phyloP scores from a whole-genome alignment of 2,113 vertebrate genomes.

The Empidonax alnorum region DNA sequence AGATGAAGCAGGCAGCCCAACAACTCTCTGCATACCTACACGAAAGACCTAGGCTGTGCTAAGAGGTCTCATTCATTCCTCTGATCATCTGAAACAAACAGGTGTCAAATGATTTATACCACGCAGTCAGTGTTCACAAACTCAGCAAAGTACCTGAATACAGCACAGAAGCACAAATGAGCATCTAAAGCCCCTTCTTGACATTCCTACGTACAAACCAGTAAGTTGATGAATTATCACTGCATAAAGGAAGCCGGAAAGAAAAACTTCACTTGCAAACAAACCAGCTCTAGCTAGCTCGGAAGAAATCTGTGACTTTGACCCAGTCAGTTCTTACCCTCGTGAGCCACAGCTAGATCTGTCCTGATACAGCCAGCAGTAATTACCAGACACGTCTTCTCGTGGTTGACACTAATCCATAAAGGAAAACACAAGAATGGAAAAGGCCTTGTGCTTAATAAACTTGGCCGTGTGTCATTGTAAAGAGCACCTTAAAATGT shows the following conservation, averaged over 20 bases:
- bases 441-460: background rate
- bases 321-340: background rate
- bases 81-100: constrained; percentile 30
- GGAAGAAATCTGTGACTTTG: background rate
- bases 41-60: background rate
- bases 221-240: background rate
- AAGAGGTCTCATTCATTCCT: background rate
- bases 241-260: background rate
- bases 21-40: background rate
- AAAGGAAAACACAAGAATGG: background rate
- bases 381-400: background rate
- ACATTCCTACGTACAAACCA: background rate
- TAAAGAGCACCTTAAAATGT: background rate
- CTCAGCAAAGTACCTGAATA: background rate
- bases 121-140: background rate
- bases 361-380: background rate
- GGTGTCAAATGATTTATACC: background rate
- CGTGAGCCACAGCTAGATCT: background rate
- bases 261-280: background rate
- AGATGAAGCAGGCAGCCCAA: background rate
- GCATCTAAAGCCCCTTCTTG: background rate
- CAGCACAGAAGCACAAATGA: background rate
- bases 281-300: background rate
- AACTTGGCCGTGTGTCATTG: background rate
- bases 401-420: background rate